Percentiles rank a stretch among this genome's conserved stretches.
Evolutionary conservation across 2,888 invertebrate genomes (phyloP).

Genomic region (Tetanocera ferruginea): DNA sequence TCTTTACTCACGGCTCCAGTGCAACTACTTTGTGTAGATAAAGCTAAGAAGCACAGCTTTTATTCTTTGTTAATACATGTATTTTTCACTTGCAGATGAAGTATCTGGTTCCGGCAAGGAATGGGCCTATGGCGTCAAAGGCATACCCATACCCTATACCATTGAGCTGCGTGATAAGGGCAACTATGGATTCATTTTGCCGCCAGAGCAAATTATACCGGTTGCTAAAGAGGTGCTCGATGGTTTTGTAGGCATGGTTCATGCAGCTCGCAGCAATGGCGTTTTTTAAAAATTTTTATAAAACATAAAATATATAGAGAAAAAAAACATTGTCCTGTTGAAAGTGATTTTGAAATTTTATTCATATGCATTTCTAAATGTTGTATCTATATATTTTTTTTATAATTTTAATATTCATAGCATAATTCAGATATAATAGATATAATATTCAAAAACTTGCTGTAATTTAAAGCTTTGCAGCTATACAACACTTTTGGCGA

Average conservation of each 20-base stretch:
- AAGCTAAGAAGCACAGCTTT: background rate
- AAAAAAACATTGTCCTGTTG: too few relatives aligned
- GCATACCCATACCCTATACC: slow-evolving; percentile 73
- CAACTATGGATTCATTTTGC: slow-evolving; percentile 77
- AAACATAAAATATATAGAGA: background rate
- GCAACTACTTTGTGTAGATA: slow-evolving; percentile 71
- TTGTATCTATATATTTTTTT: background rate
- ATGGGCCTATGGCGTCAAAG: slow-evolving; percentile 72
- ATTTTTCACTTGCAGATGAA: slow-evolving; percentile 58
- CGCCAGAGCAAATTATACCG: slow-evolving; percentile 75
- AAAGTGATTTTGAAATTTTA: background rate
- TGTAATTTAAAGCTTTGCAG: background rate
- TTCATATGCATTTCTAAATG: background rate
- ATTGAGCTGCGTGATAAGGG: slow-evolving; percentile 79
- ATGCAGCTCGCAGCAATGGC: slow-evolving; percentile 68
- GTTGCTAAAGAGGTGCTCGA: slow-evolving; percentile 74
- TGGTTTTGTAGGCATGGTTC: slow-evolving; percentile 72
- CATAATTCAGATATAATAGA: background rate
- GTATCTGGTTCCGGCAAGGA: slow-evolving; percentile 71
- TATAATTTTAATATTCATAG: background rate
- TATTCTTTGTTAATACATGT: background rate
- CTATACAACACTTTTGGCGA: background rate
- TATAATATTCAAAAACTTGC: background rate
- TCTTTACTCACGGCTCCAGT: slow-evolving; percentile 73
- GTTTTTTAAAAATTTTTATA: slow-evolving; percentile 58